A percentile compares a stretch with the other conserved stretches of the same genome.
Conservation (phyloP, 2,888 invertebrate genomes). For the Rhamphomyia laevipes region DNA sequence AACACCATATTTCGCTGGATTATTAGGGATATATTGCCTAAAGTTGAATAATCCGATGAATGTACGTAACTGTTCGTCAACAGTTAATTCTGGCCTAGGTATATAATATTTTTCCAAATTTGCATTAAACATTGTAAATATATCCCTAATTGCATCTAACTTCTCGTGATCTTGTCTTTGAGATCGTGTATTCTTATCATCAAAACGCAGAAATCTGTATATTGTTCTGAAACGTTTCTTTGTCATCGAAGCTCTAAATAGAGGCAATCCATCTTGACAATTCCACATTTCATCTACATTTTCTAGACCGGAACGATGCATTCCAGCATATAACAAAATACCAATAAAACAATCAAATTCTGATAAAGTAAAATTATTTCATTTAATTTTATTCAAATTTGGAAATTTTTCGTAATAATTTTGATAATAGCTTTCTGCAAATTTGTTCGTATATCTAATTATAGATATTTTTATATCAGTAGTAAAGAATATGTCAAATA, state of each 20-base stretch:
- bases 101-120: constrained; percentile 19
- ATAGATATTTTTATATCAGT: too few species aligned
- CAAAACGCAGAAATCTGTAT: constrained; percentile 19
- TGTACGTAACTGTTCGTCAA: constrained; percentile 21
- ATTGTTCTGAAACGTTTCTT: constrained; percentile 13
- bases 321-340: too few species aligned
- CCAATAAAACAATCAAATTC: too few species aligned
- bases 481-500: too few species aligned
- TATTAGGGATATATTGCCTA: constrained; percentile 18
- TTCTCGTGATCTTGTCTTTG: constrained; percentile 16
- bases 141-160: constrained; percentile 14
- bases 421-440: too few species aligned
- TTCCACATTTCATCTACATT: too few species aligned
- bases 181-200: constrained; percentile 18
- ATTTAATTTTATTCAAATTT: too few species aligned
- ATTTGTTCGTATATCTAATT: too few species aligned
- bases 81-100: constrained; percentile 18
- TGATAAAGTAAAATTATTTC: not conserved
- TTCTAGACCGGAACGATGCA: too few species aligned
- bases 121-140: constrained; percentile 20
- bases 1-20: constrained; percentile 14
- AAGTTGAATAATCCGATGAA: constrained; percentile 19
- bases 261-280: constrained; percentile 13
- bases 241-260: constrained; percentile 13
- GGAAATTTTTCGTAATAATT: too few species aligned